These are phyloP conservation scores for Ispidina picta DNA, from an alignment of 2,797 vertebrate genomes.

Conservation along the genomic window DNA sequence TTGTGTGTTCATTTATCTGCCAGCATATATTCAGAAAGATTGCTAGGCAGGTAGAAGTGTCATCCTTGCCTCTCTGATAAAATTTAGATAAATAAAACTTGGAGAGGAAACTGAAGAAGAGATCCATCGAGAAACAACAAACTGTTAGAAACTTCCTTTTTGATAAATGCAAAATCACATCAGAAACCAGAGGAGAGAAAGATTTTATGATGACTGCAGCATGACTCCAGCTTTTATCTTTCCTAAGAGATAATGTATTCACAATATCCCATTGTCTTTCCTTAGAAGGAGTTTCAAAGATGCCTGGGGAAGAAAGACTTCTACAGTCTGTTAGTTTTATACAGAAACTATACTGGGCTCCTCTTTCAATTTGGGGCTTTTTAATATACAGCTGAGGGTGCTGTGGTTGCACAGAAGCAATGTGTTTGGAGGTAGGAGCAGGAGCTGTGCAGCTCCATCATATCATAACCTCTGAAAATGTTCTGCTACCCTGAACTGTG, in stretches of 20 bases:
- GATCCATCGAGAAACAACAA: background rate
- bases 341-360: background rate
- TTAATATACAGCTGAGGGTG: background rate
- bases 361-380: background rate
- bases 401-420: background rate
- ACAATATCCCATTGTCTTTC: background rate
- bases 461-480: background rate
- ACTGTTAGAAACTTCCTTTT: background rate
- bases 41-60: slow-evolving; percentile 14
- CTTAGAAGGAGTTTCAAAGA: background rate
- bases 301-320: background rate
- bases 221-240: background rate
- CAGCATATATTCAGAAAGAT: background rate
- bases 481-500: no score
- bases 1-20: slow-evolving; percentile 16
- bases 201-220: background rate
- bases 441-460: background rate
- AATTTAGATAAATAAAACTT: slow-evolving; percentile 49
- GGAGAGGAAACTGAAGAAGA: background rate
- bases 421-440: background rate
- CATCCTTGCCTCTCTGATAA: background rate
- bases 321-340: background rate
- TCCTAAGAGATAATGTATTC: background rate
- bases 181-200: background rate
- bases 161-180: background rate